Evolutionary conservation across 2,888 invertebrate species (phyloP).

Genomic region (Agrenia bidenticulata): DNA sequence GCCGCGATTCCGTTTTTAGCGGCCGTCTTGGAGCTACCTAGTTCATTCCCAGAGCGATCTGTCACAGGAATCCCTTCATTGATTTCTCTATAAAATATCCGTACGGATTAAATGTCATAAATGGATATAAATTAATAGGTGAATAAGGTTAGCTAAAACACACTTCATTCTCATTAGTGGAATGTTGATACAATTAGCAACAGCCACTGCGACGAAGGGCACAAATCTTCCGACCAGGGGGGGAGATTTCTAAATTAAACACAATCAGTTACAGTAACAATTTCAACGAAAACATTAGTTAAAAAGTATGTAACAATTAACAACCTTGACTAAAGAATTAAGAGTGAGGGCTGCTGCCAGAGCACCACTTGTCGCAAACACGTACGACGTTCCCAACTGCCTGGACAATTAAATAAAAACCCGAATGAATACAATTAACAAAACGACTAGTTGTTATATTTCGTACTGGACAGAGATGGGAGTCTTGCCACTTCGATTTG

Average conservation of each 20-base stretch:
- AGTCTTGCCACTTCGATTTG: constrained; percentile 83
- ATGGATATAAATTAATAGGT: neutral
- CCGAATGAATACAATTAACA: neutral
- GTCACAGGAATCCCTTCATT: constrained; percentile 78
- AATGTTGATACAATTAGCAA: constrained; percentile 97
- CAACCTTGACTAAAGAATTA: constrained; percentile 75
- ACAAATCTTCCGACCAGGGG: constrained; percentile 82
- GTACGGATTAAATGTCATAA: too few species aligned
- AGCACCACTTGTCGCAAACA: constrained; percentile 87
- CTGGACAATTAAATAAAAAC: constrained; percentile 53
- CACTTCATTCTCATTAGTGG: constrained; percentile 93
- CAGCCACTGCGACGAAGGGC: constrained; percentile 91
- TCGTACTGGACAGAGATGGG: constrained; percentile 64
- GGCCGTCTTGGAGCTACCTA: constrained; percentile 66
- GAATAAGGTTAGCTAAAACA: constrained; percentile 54
- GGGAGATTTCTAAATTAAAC: constrained; percentile 64
- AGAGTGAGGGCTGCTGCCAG: constrained; percentile 83
- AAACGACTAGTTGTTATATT: constrained; percentile 2
- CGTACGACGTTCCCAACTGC: constrained; percentile 80
- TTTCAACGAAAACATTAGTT: neutral
- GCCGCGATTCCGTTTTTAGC: constrained; percentile 81
- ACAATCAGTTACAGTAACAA: neutral
- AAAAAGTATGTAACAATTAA: neutral
- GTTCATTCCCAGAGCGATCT: constrained; percentile 70
- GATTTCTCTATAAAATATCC: constrained; percentile 65